Evolutionary conservation across 2,113 vertebrate genomes (phyloP).

Genomic region (Centropus unirufus): DNA sequence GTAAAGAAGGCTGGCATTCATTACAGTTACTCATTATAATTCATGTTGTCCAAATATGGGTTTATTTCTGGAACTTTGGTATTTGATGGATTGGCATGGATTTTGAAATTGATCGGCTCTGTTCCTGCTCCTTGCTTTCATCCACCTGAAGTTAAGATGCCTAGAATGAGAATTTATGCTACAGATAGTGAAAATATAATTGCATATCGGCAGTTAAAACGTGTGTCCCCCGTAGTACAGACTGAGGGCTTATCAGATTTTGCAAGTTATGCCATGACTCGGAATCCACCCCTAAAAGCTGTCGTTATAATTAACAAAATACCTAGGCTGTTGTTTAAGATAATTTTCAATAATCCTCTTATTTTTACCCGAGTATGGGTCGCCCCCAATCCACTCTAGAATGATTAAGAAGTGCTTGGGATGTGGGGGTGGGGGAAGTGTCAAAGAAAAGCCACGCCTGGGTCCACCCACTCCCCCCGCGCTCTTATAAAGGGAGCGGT

Average conservation of each 20-base stretch:
- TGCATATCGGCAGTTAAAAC: not conserved
- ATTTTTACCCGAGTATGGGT: not conserved
- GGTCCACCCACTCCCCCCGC: slow-evolving; percentile 77
- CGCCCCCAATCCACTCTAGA: not conserved
- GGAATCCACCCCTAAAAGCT: not conserved
- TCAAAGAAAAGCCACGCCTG: slow-evolving; percentile 35
- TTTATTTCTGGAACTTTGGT: not conserved
- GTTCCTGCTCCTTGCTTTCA: not conserved
- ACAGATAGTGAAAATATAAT: not conserved
- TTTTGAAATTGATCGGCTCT: not conserved
- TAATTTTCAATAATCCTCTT: slow-evolving; percentile 16
- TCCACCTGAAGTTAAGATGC: not conserved
- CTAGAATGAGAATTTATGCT: not conserved
- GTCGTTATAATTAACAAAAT: not conserved
- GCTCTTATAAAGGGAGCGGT: slow-evolving; percentile 77
- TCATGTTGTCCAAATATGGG: slow-evolving; percentile 33
- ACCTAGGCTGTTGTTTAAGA: not conserved
- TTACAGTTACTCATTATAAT: slow-evolving; percentile 2
- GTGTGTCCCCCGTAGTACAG: not conserved
- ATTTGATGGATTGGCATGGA: not conserved
- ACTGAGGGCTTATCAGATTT: not conserved
- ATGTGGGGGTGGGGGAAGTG: slow-evolving; percentile 12
- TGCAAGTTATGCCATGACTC: slow-evolving; percentile 1
- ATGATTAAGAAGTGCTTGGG: slow-evolving; percentile 22
- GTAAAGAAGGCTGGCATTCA: not conserved